These are phyloP conservation scores for Zaprionus taronus DNA, from an alignment of 1,140 invertebrate genomes.

Conservation along the genomic window DNA sequence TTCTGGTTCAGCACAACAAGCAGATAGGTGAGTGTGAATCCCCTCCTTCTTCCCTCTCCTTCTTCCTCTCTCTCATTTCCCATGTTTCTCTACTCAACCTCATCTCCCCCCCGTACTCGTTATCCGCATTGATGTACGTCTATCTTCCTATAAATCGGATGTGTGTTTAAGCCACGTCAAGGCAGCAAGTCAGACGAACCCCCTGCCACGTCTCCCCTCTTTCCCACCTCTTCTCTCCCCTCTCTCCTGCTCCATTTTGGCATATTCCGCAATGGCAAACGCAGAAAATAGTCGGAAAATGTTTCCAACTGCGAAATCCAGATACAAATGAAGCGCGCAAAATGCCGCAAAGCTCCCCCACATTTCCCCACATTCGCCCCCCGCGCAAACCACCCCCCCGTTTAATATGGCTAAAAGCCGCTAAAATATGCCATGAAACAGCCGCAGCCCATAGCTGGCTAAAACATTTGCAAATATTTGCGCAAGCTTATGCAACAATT, in stretches of 20 bases:
- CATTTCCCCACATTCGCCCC: neutral
- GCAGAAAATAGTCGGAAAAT: slow-evolving; percentile 20
- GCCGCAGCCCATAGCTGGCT: slow-evolving; percentile 6
- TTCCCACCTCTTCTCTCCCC: accelerated
- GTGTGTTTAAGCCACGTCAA: slow-evolving; percentile 13
- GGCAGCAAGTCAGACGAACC: neutral
- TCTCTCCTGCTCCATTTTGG: neutral
- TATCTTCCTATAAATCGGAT: neutral
- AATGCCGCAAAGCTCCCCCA: neutral
- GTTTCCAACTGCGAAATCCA: slow-evolving; percentile 21
- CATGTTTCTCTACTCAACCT: neutral
- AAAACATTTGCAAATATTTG: slow-evolving; percentile 42
- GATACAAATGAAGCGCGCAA: slow-evolving; percentile 51
- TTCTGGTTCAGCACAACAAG: slow-evolving; percentile 86
- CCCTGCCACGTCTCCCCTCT: neutral
- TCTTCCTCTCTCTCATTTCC: neutral
- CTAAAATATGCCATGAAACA: slow-evolving; percentile 41
- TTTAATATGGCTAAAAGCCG: slow-evolving; percentile 86
- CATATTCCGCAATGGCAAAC: slow-evolving; percentile 31
- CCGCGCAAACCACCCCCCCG: slow-evolving; percentile 25
- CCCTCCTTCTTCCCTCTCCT: neutral
- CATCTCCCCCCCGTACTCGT: neutral
- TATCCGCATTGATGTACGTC: slow-evolving; percentile 1
- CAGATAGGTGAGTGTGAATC: slow-evolving; percentile 85
- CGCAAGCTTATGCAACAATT: slow-evolving; percentile 46